Conservation (phyloP, 2,113 vertebrate species). For the Tretioscincus oriximinensis region DNA sequence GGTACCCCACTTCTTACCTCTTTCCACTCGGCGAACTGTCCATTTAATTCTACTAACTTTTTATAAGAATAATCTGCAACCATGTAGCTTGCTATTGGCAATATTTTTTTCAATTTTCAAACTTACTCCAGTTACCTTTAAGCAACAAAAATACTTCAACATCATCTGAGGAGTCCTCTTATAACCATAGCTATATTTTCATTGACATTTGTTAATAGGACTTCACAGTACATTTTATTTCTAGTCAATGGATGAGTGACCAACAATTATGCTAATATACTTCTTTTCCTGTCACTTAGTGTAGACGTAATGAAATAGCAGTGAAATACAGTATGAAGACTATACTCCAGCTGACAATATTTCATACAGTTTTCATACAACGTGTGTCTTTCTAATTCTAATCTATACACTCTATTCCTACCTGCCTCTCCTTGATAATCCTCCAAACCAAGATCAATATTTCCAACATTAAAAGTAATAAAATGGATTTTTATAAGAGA, state of each 20-base stretch:
- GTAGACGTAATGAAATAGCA: background rate
- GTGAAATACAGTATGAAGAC: background rate
- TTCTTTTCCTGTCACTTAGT: conserved; percentile 28
- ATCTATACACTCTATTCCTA: background rate
- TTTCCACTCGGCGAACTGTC: too few relatives aligned
- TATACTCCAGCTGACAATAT: conserved; percentile 1
- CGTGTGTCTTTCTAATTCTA: background rate
- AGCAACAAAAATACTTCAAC: conserved; percentile 36
- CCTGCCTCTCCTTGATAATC: background rate
- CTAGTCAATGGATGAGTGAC: conserved; percentile 24
- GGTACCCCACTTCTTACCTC: too few relatives aligned
- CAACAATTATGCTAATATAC: conserved; percentile 45
- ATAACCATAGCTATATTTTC: conserved; percentile 39
- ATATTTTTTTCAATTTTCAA: background rate
- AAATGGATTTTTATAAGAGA: background rate
- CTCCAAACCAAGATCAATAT: background rate
- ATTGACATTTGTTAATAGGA: conserved; percentile 39
- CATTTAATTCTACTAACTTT: too few relatives aligned
- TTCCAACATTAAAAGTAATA: background rate
- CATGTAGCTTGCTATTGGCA: conserved; percentile 1
- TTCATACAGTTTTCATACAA: conserved; percentile 24
- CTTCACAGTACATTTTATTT: conserved; percentile 33
- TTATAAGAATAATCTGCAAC: background rate
- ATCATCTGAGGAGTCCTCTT: conserved; percentile 42
- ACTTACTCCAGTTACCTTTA: conserved; percentile 40